Conservation (phyloP, 2,797 vertebrate species). For the Brotula barbata region DNA sequence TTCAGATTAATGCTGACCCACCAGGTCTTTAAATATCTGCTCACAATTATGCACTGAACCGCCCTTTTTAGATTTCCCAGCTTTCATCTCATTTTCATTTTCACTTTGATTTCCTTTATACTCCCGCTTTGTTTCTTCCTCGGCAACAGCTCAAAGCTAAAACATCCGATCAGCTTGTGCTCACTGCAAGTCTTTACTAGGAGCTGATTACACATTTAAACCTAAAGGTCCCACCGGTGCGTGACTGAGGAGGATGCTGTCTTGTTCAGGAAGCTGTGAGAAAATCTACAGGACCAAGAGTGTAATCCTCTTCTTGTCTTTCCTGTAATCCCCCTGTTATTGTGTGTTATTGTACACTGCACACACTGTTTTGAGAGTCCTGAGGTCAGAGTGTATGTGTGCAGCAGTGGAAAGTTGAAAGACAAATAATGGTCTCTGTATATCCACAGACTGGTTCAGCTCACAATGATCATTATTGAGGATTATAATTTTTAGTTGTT, state of each 20-base stretch:
- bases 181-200: conserved; percentile 2
- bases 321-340: conserved; percentile 60
- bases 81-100: no score
- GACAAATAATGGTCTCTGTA: no score
- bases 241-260: conserved; percentile 31
- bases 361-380: conserved; percentile 39
- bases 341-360: conserved; percentile 38
- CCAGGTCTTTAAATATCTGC: background rate
- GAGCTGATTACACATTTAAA: conserved; percentile 30
- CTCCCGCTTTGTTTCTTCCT: background rate
- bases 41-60: background rate
- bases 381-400: conserved; percentile 20
- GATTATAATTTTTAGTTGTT: no score
- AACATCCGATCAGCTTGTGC: background rate
- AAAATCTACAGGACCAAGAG: conserved; percentile 31
- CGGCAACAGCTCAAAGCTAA: background rate
- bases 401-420: conserved; percentile 2
- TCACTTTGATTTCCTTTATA: no score
- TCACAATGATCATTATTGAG: no score
- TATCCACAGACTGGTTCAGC: no score
- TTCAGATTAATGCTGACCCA: no score
- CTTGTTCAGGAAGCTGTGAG: conserved; percentile 37
- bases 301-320: conserved; percentile 65
- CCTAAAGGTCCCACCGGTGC: conserved; percentile 26
- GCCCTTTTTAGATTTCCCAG: no score